Evolutionary conservation across 2,113 vertebrate genomes (phyloP), one percentile per base, ranked within the genome.

Genomic region (Dicentrarchus labrax): DNA sequence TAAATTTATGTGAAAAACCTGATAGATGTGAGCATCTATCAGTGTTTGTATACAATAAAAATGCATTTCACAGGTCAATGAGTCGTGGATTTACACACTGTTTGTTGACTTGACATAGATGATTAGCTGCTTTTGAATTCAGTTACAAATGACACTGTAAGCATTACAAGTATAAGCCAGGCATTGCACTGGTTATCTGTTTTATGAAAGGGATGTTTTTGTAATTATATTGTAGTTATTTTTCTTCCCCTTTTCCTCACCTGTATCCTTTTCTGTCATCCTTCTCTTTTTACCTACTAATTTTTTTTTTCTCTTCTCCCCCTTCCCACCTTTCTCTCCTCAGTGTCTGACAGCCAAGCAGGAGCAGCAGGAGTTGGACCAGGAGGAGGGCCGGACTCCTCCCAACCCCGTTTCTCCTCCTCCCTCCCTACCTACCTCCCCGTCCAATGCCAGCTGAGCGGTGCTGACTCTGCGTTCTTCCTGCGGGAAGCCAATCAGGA

Each of bases 401-500:
- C 93, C 78, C 91, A 95, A 73, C 94, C 97, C 76, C 95, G 95
- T 47, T 99, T 98, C 62, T 95, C 97, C 30, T 96, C 97, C 22
- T 96, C 97, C 19, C 95, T 98, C 9, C 97, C 97, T 0, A 96
- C 96, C 0, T 98, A 97, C 75, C 96, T 99, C 45, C 98, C 98
- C 0, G 94, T 96, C 0, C 96, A 93, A 78, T 95, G 96, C 80
- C 96, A 94, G 53, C 64, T 99, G 39, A 94, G 88, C 13, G 94
- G 95, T 0, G 95, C 96, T 0, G 97, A 97, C 41, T 86, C 96
- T 16, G 94, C 95, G 85, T 99, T 98, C 94, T 98, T 99, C 89
- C 95, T 99, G 39, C 97, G 97, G 53, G 98, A 99, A 86, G 95
- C 96, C 90, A 96, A 96, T 90, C 98, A 98, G 95, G 97, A 99